Conservation (phyloP, 2,888 invertebrate species). For the Micoletzkya japonica region DNA sequence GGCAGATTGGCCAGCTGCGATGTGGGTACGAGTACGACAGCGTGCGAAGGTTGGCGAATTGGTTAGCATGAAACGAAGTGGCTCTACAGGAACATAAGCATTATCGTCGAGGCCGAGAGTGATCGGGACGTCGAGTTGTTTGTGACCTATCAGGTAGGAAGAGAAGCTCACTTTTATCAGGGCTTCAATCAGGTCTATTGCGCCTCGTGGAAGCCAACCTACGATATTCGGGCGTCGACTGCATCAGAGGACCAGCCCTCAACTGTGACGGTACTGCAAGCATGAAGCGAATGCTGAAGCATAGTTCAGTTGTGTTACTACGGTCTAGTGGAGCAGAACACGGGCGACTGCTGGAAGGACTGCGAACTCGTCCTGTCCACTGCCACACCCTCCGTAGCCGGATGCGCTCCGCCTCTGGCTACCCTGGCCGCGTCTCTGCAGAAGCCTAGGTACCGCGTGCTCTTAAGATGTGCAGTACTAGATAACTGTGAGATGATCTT, state of each 20-base stretch:
- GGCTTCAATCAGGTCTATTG: constrained; percentile 60
- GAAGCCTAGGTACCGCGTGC: constrained; percentile 23
- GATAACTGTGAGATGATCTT: neutral
- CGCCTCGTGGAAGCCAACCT: constrained; percentile 66
- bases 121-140: constrained; percentile 54
- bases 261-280: constrained; percentile 36
- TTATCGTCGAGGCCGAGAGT: constrained; percentile 61
- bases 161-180: neutral
- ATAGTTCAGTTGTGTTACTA: constrained; percentile 63
- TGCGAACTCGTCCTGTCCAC: constrained; percentile 65
- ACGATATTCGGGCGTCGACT: constrained; percentile 65
- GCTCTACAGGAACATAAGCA: constrained; percentile 62
- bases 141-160: constrained; percentile 61
- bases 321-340: constrained; percentile 65
- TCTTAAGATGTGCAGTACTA: neutral
- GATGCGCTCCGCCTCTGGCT: constrained; percentile 64
- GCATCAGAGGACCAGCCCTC: constrained; percentile 57
- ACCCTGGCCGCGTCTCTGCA: constrained; percentile 45
- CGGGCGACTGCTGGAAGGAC: constrained; percentile 66
- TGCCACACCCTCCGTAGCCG: constrained; percentile 65
- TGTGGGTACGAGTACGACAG: constrained; percentile 59
- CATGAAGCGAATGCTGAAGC: neutral
- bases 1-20: constrained; percentile 54
- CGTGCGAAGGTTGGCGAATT: constrained; percentile 46
- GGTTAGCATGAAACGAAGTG: neutral